These are phyloP conservation scores for Amphiura filiformis DNA, from an alignment of 35 echinoderm and acorn worm genomes.

Conservation along the genomic window DNA sequence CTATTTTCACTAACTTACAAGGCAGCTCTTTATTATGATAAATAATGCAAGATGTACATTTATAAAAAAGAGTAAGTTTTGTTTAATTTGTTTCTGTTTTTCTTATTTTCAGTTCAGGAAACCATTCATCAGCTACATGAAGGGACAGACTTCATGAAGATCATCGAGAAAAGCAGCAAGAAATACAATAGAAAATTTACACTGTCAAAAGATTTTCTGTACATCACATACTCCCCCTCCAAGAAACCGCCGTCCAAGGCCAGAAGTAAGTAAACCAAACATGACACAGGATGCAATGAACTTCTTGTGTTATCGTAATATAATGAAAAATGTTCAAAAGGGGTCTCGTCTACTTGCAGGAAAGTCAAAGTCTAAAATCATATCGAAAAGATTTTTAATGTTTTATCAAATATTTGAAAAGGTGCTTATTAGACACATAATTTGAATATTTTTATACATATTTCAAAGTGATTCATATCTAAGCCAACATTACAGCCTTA, in stretches of 20 bases:
- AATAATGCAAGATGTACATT: no score
- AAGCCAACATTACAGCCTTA: no score
- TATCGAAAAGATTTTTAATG: no score
- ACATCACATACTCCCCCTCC: constrained; percentile 35
- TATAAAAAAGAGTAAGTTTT: no score
- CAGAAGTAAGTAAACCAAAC: constrained; percentile 5
- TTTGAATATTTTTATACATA: no score
- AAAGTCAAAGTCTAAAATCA: background rate
- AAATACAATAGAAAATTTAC: constrained; percentile 27
- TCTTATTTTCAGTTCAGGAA: constrained; percentile 29
- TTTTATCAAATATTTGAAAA: no score
- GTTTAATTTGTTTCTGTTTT: no score
- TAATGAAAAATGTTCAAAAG: background rate
- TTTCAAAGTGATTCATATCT: no score
- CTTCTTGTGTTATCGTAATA: background rate
- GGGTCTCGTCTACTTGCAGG: background rate
- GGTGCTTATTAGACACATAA: no score
- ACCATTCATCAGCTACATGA: constrained; percentile 30
- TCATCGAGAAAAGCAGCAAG: constrained; percentile 47
- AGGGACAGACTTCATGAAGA: constrained; percentile 54
- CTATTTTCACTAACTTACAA: no score
- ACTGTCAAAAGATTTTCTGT: constrained; percentile 24
- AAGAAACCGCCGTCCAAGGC: constrained; percentile 41
- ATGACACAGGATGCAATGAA: background rate
- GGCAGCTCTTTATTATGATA: no score